Evolutionary conservation across 2,113 vertebrate species (phyloP).

Genomic region (Tiliqua scincoides): DNA sequence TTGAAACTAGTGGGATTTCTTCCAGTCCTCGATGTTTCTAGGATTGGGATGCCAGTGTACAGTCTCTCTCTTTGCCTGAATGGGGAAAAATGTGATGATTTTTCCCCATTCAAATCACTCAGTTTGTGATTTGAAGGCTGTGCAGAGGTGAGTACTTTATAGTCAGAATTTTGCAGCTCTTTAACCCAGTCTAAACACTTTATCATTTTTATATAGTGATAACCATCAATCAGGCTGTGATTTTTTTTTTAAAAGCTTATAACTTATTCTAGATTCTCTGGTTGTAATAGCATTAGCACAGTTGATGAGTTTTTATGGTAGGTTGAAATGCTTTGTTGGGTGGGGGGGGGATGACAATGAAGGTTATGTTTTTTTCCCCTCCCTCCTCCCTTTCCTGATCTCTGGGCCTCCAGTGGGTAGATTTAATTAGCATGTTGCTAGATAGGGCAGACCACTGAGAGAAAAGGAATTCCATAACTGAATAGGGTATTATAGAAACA

Average conservation of each 20-base stretch:
- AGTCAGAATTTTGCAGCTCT: neutral
- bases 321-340: neutral
- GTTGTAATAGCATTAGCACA: neutral
- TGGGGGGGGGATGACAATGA: neutral
- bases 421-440: slow-evolving; percentile 37
- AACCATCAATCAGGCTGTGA: neutral
- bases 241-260: neutral
- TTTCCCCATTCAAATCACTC: too few relatives aligned
- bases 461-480: slow-evolving; percentile 61
- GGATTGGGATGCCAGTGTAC: neutral
- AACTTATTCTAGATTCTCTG: neutral
- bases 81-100: neutral
- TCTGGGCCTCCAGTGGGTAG: slow-evolving; percentile 8
- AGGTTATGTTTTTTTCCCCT: neutral
- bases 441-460: slow-evolving; percentile 41
- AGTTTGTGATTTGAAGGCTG: neutral
- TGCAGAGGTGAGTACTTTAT: too few relatives aligned
- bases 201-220: rapidly evolving
- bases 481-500: slow-evolving; percentile 62
- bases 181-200: neutral
- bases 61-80: neutral
- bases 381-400: slow-evolving; percentile 14
- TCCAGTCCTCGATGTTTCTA: neutral
- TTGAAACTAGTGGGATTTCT: neutral
- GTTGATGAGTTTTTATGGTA: neutral